These are phyloP conservation scores for Nylanderia fulva DNA, from an alignment of 1,140 invertebrate genomes.

Conservation along the genomic window DNA sequence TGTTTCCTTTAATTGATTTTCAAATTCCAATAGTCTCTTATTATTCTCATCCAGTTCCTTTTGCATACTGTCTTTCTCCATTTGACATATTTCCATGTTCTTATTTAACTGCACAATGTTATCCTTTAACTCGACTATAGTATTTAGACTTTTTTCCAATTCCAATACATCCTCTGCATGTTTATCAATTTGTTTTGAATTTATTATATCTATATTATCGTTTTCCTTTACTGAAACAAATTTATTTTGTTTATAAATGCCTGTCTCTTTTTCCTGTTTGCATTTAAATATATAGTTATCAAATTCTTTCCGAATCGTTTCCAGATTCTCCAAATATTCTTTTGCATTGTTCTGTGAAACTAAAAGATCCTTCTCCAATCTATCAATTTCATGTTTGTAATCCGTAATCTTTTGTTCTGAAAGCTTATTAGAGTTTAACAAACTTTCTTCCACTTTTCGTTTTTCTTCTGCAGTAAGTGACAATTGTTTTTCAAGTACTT, in stretches of 20 bases:
- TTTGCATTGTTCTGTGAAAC: neutral
- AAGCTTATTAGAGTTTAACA: neutral
- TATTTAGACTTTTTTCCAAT: slow-evolving; percentile 33
- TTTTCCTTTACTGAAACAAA: slow-evolving; percentile 45
- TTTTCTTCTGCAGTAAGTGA: slow-evolving; percentile 24
- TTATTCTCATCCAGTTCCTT: slow-evolving; percentile 49
- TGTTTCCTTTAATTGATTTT: slow-evolving; percentile 32
- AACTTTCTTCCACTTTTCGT: slow-evolving; percentile 19
- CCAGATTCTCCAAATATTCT: slow-evolving; percentile 47
- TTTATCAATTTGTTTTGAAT: slow-evolving; percentile 26
- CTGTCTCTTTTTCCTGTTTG: slow-evolving; percentile 25
- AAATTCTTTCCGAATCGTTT: slow-evolving; percentile 19
- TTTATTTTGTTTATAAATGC: slow-evolving; percentile 1
- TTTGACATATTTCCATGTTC: slow-evolving; percentile 50
- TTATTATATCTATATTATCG: slow-evolving; percentile 6
- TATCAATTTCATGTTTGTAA: slow-evolving; percentile 37
- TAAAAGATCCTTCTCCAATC: slow-evolving; percentile 31
- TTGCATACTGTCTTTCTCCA: slow-evolving; percentile 52
- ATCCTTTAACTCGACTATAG: slow-evolving; percentile 22
- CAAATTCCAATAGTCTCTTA: slow-evolving; percentile 25
- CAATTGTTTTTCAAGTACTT: slow-evolving; percentile 42
- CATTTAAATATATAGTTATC: slow-evolving; percentile 39
- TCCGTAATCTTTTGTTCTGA: slow-evolving; percentile 17
- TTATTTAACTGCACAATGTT: slow-evolving; percentile 51
- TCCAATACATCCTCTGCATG: slow-evolving; percentile 37